Evolutionary conservation across 1,140 invertebrate species (phyloP).

Genomic region (Bursaphelenchus mucronatus): DNA sequence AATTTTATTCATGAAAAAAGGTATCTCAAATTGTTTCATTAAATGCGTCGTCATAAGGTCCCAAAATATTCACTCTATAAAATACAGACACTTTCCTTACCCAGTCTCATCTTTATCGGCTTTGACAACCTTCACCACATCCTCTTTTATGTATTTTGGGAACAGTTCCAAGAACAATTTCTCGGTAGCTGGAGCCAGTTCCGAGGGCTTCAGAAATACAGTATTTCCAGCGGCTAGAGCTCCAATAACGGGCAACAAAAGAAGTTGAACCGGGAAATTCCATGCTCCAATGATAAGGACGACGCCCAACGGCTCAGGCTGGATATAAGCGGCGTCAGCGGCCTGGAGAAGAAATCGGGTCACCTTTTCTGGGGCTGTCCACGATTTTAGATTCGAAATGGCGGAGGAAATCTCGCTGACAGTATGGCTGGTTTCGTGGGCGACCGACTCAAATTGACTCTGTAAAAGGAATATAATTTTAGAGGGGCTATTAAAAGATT

Average conservation of each 20-base stretch:
- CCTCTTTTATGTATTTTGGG: conserved; percentile 81
- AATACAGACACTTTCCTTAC: conserved; percentile 65
- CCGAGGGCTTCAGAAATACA: conserved; percentile 88
- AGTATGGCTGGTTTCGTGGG: conserved; percentile 12
- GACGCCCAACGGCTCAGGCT: conserved; percentile 69
- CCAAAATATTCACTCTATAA: conserved; percentile 73
- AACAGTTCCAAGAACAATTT: conserved; percentile 73
- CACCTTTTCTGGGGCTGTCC: conserved; percentile 14
- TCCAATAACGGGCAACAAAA: conserved; percentile 71
- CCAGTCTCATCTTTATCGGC: conserved; percentile 79
- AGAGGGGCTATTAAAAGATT: too few relatives aligned
- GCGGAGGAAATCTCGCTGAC: conserved; percentile 7
- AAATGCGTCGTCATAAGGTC: too few relatives aligned
- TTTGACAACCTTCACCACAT: conserved; percentile 66
- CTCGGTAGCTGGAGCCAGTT: conserved; percentile 70
- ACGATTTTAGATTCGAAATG: conserved; percentile 15
- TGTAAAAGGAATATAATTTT: background rate
- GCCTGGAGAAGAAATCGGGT: conserved; percentile 18
- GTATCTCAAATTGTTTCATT: too few relatives aligned
- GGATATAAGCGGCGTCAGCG: conserved; percentile 18
- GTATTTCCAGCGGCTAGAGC: conserved; percentile 90
- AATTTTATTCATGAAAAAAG: too few relatives aligned
- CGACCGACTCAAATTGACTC: background rate
- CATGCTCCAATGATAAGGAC: conserved; percentile 76
- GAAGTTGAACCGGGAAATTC: conserved; percentile 89